These are phyloP conservation scores for Zaprionus ghesquierei DNA, from an alignment of 1,140 invertebrate species.

Conservation along the genomic window DNA sequence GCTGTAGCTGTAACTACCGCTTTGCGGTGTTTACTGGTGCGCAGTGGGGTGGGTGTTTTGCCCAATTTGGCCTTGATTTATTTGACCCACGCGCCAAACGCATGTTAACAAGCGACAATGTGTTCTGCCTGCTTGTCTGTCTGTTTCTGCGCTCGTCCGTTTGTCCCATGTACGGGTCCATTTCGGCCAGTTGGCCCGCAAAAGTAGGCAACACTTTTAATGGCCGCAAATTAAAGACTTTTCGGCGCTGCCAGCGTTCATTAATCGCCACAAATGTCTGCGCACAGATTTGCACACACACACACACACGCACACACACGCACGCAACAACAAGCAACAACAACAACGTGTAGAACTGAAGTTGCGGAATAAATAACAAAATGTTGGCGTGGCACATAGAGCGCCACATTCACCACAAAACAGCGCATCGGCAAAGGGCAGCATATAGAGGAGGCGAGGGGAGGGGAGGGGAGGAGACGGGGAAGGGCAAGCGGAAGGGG, in stretches of 20 bases:
- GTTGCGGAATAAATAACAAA: constrained; percentile 59
- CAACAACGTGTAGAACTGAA: not conserved
- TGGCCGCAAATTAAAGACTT: constrained; percentile 65
- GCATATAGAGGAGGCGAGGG: not conserved
- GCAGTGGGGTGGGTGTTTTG: not conserved
- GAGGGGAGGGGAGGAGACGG: not conserved
- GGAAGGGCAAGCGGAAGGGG: not conserved
- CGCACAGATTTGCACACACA: constrained; percentile 57
- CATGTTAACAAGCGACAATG: constrained; percentile 68
- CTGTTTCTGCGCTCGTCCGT: constrained; percentile 2
- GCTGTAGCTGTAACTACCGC: constrained; percentile 11
- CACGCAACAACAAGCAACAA: not conserved
- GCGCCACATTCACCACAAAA: constrained; percentile 38
- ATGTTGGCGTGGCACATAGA: constrained; percentile 61
- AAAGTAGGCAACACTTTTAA: constrained; percentile 70
- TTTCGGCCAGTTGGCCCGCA: constrained; percentile 29
- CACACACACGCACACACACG: constrained; percentile 3
- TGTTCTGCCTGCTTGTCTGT: not conserved
- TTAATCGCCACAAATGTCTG: constrained; percentile 72
- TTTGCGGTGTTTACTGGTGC: not conserved
- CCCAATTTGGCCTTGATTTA: constrained; percentile 65
- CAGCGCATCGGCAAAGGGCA: not conserved
- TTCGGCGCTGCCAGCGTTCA: constrained; percentile 50
- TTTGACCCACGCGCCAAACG: constrained; percentile 73
- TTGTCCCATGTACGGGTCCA: not conserved